Percentiles rank a stretch among this genome's conserved stretches.
These are phyloP conservation scores for Neoaliturus tenellus DNA, from an alignment of 2,888 invertebrate species.

Conservation along the genomic window DNA sequence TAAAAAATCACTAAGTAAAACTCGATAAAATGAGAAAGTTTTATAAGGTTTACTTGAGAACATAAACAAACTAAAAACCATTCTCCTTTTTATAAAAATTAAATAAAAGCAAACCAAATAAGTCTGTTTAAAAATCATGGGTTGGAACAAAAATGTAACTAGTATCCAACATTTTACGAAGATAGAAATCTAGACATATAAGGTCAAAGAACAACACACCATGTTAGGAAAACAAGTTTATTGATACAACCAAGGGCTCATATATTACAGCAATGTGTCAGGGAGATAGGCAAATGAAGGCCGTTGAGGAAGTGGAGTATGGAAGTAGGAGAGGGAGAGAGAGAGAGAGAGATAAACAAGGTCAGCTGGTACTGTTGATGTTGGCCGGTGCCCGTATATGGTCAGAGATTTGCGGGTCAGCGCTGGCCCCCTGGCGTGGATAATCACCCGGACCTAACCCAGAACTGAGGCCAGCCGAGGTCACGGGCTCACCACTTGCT, in stretches of 20 bases:
- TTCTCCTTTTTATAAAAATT: too few relatives aligned
- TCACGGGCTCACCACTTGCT: not conserved
- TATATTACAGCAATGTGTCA: slow-evolving; percentile 10
- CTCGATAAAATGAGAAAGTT: too few relatives aligned
- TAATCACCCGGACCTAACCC: not conserved
- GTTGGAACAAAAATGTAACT: too few relatives aligned
- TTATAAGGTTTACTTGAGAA: too few relatives aligned
- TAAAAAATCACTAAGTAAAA: too few relatives aligned
- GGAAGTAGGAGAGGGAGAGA: slow-evolving; percentile 22
- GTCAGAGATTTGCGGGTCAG: slow-evolving; percentile 29
- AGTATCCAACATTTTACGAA: too few relatives aligned
- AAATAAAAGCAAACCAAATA: too few relatives aligned
- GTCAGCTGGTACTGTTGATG: not conserved
- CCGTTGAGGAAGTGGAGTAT: slow-evolving; percentile 21
- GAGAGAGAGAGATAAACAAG: not conserved
- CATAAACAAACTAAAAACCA: too few relatives aligned
- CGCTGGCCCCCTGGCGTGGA: not conserved
- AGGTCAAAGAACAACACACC: slow-evolving; percentile 5
- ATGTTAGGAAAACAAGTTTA: slow-evolving; percentile 9
- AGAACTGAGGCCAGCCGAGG: not conserved
- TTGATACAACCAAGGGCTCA: slow-evolving; percentile 12
- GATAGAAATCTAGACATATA: not conserved
- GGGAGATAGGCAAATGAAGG: slow-evolving; percentile 21
- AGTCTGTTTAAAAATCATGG: too few relatives aligned
- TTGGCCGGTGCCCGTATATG: not conserved